A percentile compares a stretch with the other conserved stretches of the same genome.
Conservation (phyloP, 2,797 vertebrate species). For the Rhabdophis nuchalis region DNA sequence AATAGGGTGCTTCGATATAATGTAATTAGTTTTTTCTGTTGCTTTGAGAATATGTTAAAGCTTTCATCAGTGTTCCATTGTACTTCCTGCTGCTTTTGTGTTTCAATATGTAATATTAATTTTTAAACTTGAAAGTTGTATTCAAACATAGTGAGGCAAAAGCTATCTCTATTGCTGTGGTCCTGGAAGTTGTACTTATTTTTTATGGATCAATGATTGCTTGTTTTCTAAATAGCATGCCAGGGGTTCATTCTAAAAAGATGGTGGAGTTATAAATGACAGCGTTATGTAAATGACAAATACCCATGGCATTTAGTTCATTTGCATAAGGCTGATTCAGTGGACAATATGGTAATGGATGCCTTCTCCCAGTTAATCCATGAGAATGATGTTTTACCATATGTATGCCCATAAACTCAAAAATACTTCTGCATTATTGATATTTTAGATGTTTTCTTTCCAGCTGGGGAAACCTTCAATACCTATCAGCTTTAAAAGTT, state of each 20-base stretch:
- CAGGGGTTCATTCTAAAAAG: not conserved
- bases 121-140: not conserved
- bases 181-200: not conserved
- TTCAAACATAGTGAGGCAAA: not conserved
- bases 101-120: not conserved
- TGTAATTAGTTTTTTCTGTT: not conserved
- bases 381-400: not conserved
- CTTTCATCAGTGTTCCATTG: not conserved
- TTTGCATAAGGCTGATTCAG: not conserved
- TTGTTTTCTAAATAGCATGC: not conserved
- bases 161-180: not conserved
- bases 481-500: not conserved
- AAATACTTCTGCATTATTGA: not conserved
- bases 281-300: not conserved
- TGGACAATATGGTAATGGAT: not conserved
- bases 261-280: not conserved
- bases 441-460: not conserved
- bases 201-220: not conserved
- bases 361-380: not conserved
- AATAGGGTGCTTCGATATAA: not conserved
- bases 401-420: not conserved
- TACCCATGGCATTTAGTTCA: not conserved
- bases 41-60: not conserved
- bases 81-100: not conserved
- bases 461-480: not conserved